Base-by-base conservation (phyloP, 2,113 vertebrate species). In the Eurystomus gularis region DNA sequence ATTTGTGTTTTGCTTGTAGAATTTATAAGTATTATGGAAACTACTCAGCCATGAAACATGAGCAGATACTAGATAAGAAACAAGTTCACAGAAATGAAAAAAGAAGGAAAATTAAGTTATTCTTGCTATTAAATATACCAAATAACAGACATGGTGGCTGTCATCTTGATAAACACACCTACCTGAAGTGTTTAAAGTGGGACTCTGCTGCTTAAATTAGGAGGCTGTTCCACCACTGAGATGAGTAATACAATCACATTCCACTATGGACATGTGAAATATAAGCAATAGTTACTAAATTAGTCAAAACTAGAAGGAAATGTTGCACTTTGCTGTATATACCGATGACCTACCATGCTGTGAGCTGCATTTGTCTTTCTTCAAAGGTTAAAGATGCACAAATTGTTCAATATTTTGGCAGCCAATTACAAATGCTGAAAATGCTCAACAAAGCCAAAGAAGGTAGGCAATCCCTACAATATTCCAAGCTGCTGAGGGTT, bases 21-120 rank as follows among this genome's bases (percentile, higher is more conserved):
- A 82, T 82, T 94, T 85, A 40, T 79, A 91, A 68, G 33, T 94
- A 21, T 93, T 92, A 72, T 44, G 44, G 52, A 82, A 93, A 35
- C 49, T 73, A 42, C 37, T 89, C 40, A 80, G 40, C 62, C 37
- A 18, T 69, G 20, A 94, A 75, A 84, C 66, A 26, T 51, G 14
- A 88, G 26, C 35, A 88, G 46, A 75, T 71, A 84, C 16, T 66
- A 42, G 49, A 71, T 75, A 88, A 95, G 64, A 91, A 75, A 87
- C 29, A 84, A 94, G 35, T 69, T 79, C 78, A 52, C 8, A 65
- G 25, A 65, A 93, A 80, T 55, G 8, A 82, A 85, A 48, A 68
- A 94, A 55, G 29, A 33, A 55, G n/a, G 44, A 79, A 84, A 93
- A 82, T 31, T 23, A 76, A 75, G 29, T 37, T 76, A 46, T 93